Base-by-base conservation (phyloP, 2,797 vertebrate genomes). In the Cyprinodon diabolis region DNA sequence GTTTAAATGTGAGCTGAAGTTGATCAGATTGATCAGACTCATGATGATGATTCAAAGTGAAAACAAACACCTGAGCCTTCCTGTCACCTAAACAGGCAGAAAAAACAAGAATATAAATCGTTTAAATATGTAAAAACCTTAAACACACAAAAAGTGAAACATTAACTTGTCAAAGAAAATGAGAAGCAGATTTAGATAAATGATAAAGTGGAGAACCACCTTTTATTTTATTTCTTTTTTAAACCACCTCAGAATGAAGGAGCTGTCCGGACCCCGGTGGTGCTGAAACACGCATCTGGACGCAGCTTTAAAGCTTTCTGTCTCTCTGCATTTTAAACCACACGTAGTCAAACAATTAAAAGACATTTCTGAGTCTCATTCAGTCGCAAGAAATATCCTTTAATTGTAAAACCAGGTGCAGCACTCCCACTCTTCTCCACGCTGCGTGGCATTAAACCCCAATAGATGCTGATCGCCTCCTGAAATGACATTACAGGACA, bases 351-450 rank as follows among this genome's bases (percentile, higher is more conserved):
- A 94, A 95, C 95, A 95, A 95, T 95, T 95, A 95, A 95, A 87
- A 89, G 92, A 92, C 89, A 95, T 93, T 95, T 95, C 94, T 90
- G 92, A 90, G 78, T 91, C 75, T 40, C 73, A 70, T 79, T 79
- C 68, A 72, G 80, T 87, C 82, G 72, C 92, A 92, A 94, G 95
- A 95, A 95, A 95, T 95, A 95, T 95, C 94, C 95, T 95, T 95
- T 95, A 95, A 95, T 95, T 95, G 95, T 95, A 95, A 95, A 69
- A 88, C 80, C 94, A 94, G 89, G 93, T 83, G 86, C 90, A 93
- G 92, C 71, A 87, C 71, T 11, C 21, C n/a, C 11, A 15, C 30
- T 11, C 14, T 17, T 21, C 58, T 40, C 35, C 58, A 11, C 17
- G 58, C 17, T 40, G 58, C 58, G 37, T 17, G 35, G 58, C 37